A percentile compares a stretch with the other conserved stretches of the same genome.
These are phyloP conservation scores for Phasianus colchicus DNA, from an alignment of 2,113 vertebrate species.

Conservation along the genomic window DNA sequence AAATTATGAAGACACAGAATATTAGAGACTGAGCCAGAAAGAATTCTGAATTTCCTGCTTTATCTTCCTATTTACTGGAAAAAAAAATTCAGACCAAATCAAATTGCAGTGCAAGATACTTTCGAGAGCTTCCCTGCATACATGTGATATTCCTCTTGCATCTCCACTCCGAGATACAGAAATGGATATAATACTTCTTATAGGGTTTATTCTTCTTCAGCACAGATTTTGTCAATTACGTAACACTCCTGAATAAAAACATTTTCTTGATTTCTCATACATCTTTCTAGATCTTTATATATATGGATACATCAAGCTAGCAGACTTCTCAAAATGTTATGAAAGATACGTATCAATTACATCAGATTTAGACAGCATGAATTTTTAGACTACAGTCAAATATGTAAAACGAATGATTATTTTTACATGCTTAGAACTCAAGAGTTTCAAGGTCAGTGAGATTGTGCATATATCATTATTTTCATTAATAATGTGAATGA, in stretches of 20 bases:
- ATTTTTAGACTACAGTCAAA: neutral
- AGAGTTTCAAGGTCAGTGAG: neutral
- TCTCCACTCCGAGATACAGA: neutral
- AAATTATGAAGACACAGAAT: constrained; percentile 33
- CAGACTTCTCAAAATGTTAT: neutral
- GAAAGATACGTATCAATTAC: neutral
- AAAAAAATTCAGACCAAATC: neutral
- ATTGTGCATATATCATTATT: neutral
- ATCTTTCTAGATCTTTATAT: neutral
- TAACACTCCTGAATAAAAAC: neutral
- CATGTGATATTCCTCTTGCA: neutral
- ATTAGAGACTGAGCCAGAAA: neutral
- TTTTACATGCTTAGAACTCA: neutral
- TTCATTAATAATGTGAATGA: neutral
- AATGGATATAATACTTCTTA: neutral
- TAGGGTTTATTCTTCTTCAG: neutral
- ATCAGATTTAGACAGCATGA: neutral
- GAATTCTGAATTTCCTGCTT: neutral
- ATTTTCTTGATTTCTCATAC: neutral
- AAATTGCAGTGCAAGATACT: neutral
- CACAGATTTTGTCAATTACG: neutral
- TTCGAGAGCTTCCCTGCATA: neutral
- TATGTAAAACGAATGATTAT: neutral
- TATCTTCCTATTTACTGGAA: neutral
- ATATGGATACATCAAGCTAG: neutral